phyloP scores from a whole-genome alignment of 2,113 vertebrate genomes.

The Aleadryas rufinucha region DNA sequence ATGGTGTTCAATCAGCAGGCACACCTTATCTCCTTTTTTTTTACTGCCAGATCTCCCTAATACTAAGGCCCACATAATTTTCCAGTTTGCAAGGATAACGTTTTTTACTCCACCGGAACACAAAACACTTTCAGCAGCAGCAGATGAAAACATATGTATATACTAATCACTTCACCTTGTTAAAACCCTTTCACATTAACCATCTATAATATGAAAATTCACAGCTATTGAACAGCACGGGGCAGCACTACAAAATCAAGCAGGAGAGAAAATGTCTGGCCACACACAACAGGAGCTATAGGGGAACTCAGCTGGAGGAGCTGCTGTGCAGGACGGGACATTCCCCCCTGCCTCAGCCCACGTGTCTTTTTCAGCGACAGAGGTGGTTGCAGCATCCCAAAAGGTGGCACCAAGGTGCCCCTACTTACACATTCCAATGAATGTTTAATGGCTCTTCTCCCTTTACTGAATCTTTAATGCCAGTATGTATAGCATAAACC shows the following conservation, averaged over 20 bases:
- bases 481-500: neutral
- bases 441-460: neutral
- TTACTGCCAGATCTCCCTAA: neutral
- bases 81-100: neutral
- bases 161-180: neutral
- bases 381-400: neutral
- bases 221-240: neutral
- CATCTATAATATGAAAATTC: neutral
- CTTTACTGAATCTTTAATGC: neutral
- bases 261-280: neutral
- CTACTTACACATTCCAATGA: neutral
- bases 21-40: neutral
- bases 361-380: accelerated
- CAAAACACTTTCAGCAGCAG: neutral
- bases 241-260: neutral
- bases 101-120: neutral
- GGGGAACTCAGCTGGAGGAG: neutral
- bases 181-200: neutral
- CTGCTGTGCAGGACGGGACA: neutral
- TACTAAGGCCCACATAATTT: neutral
- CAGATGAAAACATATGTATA: neutral
- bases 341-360: neutral
- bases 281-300: accelerated
- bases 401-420: neutral
- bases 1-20: accelerated